Evolutionary conservation across 2,113 vertebrate species (phyloP), one percentile per base, ranked within the genome.

Genomic region (Tiliqua scincoides): DNA sequence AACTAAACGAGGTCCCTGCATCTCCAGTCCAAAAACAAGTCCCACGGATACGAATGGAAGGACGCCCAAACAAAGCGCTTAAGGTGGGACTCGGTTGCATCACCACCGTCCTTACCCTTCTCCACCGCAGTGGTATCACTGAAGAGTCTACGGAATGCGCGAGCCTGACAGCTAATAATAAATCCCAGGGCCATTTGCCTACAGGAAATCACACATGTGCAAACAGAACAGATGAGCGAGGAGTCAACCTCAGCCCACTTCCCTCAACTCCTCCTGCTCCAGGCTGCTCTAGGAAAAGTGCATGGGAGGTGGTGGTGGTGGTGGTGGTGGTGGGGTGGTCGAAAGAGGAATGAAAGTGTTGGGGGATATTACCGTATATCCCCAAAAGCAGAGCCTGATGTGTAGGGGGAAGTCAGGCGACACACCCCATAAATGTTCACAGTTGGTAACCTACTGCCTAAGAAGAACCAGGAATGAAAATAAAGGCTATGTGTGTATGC

Each of bases 91-190:
- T 7, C 32, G 17, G 32, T 48, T 43, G 18, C 52, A 5, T 14
- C 11, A 17, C 3, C 2, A 0, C 3, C 25, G 4, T 30, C 10
- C 1, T 5, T 3, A 2, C 1, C 1, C 1, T 2, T 8, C 0
- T 1, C 3, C 40, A 6, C 0, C 27, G 35, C 48, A 74, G 30
- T 23, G 35, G 76, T 63, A 54, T 0, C 3, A 61, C 7, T 32
- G 30, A 25, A 71, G 48, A 20, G 62, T 25, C 7, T 4, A 2
- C 21, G 72, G 54, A 14, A 27, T 6, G 30, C 57, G 2, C 15
- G 6, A 62, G 20, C 63, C 23, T 59, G 70, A 1, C 43, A 52
- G 18, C 27, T 6, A 14, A 17, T 17, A 62, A 20, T 20, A 17
- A 54, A 57, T 0, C 48, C 52, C 85, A 59, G 1, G 0, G 43